Conservation (phyloP, 2,888 invertebrate genomes). For the Phyllotreta striolata region DNA sequence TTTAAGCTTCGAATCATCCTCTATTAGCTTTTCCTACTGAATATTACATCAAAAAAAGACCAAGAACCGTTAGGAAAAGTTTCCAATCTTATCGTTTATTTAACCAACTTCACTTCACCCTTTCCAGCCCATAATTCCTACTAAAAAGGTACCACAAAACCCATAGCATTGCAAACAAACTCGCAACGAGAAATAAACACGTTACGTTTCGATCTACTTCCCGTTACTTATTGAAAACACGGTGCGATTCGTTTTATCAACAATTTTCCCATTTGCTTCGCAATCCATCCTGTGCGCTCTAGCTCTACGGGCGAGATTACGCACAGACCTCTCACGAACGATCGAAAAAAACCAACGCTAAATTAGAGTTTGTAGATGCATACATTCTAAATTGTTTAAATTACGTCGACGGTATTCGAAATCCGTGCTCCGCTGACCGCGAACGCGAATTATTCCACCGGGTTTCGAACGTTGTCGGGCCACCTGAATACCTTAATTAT, state of each 20-base stretch:
- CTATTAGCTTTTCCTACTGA: too few species aligned
- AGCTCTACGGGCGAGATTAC: constrained; percentile 1
- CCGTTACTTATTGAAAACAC: not conserved
- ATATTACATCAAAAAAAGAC: too few species aligned
- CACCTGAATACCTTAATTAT: not conserved
- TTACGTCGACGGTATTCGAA: constrained; percentile 4
- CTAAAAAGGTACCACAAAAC: too few species aligned
- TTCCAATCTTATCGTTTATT: too few species aligned
- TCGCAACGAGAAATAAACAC: not conserved
- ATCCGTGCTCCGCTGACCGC: not conserved
- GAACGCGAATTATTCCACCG: not conserved
- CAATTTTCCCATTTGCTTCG: constrained; percentile 15
- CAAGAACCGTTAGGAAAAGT: too few species aligned
- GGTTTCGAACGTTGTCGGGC: not conserved
- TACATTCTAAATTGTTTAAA: constrained; percentile 6
- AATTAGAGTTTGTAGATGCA: constrained; percentile 1
- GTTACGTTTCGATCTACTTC: constrained; percentile 5
- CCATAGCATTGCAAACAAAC: too few species aligned
- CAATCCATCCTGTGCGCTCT: constrained; percentile 7
- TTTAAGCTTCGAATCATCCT: too few species aligned
- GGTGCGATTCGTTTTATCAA: constrained; percentile 15
- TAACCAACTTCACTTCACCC: too few species aligned
- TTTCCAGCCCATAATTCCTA: too few species aligned
- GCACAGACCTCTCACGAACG: not conserved
- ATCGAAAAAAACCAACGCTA: not conserved